Percentiles rank a stretch among this genome's conserved stretches.
These are phyloP conservation scores for Mugil cephalus DNA, from an alignment of 2,113 vertebrate species.

Conservation along the genomic window DNA sequence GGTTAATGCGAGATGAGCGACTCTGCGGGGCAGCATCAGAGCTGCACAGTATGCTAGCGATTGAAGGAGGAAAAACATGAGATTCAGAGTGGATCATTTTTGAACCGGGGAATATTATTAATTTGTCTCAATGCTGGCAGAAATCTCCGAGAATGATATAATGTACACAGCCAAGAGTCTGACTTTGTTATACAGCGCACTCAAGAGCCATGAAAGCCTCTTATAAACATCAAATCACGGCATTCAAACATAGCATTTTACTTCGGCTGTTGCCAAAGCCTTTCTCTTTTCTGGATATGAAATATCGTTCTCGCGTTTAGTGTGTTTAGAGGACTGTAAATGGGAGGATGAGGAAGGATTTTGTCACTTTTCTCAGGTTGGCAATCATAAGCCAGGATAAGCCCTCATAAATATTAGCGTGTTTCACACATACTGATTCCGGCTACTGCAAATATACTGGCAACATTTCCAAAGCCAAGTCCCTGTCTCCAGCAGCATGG, in stretches of 20 bases:
- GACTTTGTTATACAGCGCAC: constrained; percentile 35
- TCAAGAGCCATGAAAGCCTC: constrained; percentile 58
- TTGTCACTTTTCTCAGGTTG: constrained; percentile 74
- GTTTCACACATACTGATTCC: constrained; percentile 67
- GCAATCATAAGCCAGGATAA: constrained; percentile 76
- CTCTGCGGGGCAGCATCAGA: constrained; percentile 59
- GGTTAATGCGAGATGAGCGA: constrained; percentile 66
- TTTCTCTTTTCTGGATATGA: constrained; percentile 57
- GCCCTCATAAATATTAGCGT: constrained; percentile 77
- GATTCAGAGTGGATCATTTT: constrained; percentile 26
- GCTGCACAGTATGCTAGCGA: constrained; percentile 44
- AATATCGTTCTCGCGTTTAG: constrained; percentile 68
- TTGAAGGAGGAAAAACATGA: constrained; percentile 32
- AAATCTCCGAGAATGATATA: constrained; percentile 48
- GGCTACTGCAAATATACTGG: constrained; percentile 61
- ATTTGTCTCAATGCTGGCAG: constrained; percentile 35
- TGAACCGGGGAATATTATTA: constrained; percentile 21
- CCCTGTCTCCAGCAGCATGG: constrained; percentile 27
- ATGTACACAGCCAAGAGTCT: constrained; percentile 35
- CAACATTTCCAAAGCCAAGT: constrained; percentile 55
- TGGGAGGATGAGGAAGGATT: constrained; percentile 77
- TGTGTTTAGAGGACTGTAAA: constrained; percentile 52
- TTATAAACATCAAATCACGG: constrained; percentile 62
- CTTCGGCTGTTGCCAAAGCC: constrained; percentile 54
- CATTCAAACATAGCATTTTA: constrained; percentile 51